phyloP scores from a whole-genome alignment of 1,140 invertebrate genomes.

The Phthorimaea operculella region DNA sequence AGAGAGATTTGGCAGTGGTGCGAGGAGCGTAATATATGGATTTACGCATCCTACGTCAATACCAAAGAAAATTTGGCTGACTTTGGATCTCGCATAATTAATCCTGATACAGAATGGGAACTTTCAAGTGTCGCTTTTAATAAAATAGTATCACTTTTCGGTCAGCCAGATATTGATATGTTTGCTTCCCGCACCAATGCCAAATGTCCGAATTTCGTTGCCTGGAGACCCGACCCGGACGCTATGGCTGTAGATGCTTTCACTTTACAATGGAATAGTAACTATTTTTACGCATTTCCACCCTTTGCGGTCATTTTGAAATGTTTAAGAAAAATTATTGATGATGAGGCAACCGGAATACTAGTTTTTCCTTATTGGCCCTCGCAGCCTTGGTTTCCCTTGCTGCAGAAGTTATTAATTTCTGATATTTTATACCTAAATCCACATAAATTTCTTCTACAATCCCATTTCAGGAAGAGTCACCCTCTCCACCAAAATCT shows the following conservation, averaged over 20 bases:
- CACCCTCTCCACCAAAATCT: conserved; percentile 3
- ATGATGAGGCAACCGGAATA: conserved; percentile 6
- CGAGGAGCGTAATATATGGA: conserved; percentile 6
- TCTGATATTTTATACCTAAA: conserved; percentile 3
- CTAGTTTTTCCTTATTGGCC: conserved; percentile 8
- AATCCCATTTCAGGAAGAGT: not conserved
- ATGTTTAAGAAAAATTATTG: conserved; percentile 5
- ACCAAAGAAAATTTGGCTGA: conserved; percentile 3
- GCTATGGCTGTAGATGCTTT: conserved; percentile 3
- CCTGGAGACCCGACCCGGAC: not conserved
- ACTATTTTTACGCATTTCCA: conserved; percentile 6
- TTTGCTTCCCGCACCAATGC: conserved; percentile 4
- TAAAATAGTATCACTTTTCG: not conserved
- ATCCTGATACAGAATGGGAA: conserved; percentile 7
- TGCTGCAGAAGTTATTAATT: conserved; percentile 7
- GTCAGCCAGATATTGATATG: not conserved
- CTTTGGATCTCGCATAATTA: not conserved
- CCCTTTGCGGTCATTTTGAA: conserved; percentile 7
- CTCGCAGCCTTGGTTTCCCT: conserved; percentile 26
- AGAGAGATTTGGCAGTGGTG: conserved; percentile 9
- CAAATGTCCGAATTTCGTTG: not conserved
- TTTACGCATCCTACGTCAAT: conserved; percentile 4
- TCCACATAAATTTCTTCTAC: conserved; percentile 6
- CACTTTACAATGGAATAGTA: not conserved
- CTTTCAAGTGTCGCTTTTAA: not conserved